phyloP scores from a whole-genome alignment of 2,113 vertebrate genomes.

The Psilopsiagon aymara region DNA sequence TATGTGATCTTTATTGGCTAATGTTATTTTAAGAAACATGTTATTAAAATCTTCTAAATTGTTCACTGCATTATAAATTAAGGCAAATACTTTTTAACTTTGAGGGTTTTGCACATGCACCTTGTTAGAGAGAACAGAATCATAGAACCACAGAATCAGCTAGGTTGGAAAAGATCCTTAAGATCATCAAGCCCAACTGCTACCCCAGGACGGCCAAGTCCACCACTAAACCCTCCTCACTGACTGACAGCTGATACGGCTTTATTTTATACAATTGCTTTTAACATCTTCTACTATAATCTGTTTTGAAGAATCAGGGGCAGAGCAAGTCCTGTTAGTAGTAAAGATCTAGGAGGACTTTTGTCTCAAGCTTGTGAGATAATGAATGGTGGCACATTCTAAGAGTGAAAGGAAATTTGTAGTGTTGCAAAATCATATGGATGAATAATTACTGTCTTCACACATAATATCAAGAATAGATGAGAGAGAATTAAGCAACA shows the following conservation, averaged over 20 bases:
- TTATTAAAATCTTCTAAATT: not conserved
- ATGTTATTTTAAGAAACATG: not conserved
- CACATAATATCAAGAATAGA: not conserved
- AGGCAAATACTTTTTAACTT: not conserved
- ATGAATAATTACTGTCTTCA: conserved; percentile 21
- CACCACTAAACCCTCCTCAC: not conserved
- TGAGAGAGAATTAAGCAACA: conserved; percentile 15
- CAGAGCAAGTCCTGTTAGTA: not conserved
- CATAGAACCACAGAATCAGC: not conserved
- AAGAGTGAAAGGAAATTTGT: not conserved
- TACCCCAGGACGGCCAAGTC: not conserved
- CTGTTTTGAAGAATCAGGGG: not conserved
- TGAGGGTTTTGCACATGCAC: not conserved
- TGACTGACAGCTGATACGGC: not conserved
- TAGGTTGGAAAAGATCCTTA: not conserved
- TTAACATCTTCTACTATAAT: not conserved
- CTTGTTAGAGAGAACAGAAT: not conserved
- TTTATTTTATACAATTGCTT: not conserved
- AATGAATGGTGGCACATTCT: not conserved
- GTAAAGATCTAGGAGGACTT: not conserved
- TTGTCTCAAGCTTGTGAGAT: not conserved
- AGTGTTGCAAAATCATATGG: not conserved
- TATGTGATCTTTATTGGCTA: not conserved
- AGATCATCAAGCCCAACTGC: not conserved
- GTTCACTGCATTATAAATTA: not conserved